Evolutionary conservation across 2,113 vertebrate species (phyloP), one percentile per base, ranked within the genome.

Genomic region (Pardalotus punctatus): DNA sequence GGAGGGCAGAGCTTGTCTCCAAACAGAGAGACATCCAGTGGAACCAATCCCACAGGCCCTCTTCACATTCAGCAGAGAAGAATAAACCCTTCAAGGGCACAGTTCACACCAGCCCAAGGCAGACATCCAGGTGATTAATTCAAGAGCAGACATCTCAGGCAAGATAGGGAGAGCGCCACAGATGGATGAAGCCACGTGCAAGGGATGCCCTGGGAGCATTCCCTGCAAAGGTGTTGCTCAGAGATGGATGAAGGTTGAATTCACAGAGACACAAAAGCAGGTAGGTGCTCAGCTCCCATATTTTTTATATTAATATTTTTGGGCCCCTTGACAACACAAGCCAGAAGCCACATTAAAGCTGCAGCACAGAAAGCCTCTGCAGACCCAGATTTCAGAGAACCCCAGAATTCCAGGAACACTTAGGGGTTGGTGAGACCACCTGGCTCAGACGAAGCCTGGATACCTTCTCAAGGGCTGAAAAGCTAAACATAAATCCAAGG

Each of bases 121-220:
- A 65, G 33, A 40, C 31, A 42, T 7, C 10, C 35, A 67, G 54
- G 35, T 5, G 7, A 50, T 47, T 6, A 42, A 12, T 14, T 87
- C 56, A 50, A 80, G 67, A 2, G 11, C 12, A 84, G 51, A 21
- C 27, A 31, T 23, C 67, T 53, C 43, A 38, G 12, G 18, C 2
- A 7, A 69, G 24, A 31, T 8, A 42, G 23, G 48, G 43, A 23
- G 48, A 83, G 36, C 0, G 1, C 61, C 40, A 40, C 0, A 0
- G 28, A 18, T 4, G 21, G 33, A 36, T 29, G 21, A 74, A 58
- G 35, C 31, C 62, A 62, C 0, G 6, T 43, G 61, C 62, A 84
- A 27, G 42, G 61, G n/a, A 80, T n/a, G 33, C 24, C 33, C 0
- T 3, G 29, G 27, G 47, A 73, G 22, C 42, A 24, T 31, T 57